phyloP scores from a whole-genome alignment of 1,140 invertebrate genomes.

The Diabrotica undecimpunctata region DNA sequence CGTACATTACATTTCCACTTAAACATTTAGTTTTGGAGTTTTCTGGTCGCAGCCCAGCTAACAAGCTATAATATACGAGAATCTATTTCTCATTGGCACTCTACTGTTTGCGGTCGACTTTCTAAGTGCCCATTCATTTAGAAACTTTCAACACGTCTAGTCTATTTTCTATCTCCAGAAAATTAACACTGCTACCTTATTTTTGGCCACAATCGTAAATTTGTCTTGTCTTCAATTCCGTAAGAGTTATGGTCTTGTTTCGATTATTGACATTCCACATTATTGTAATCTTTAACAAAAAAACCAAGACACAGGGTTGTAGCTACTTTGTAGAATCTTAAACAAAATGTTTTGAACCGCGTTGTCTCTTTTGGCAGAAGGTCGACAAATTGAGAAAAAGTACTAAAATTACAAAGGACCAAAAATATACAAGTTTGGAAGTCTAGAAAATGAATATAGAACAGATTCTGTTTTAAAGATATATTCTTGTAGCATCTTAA shows the following conservation, averaged over 20 bases:
- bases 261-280: too few relatives aligned
- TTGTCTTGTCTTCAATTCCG: constrained; percentile 1
- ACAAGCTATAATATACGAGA: constrained; percentile 18
- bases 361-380: too few relatives aligned
- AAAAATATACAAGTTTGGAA: too few relatives aligned
- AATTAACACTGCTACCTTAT: constrained; percentile 25
- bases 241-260: constrained; percentile 3
- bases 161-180: constrained; percentile 35
- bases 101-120: constrained; percentile 40
- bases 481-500: too few relatives aligned
- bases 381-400: too few relatives aligned
- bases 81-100: constrained; percentile 32
- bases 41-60: constrained; percentile 4
- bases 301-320: too few relatives aligned
- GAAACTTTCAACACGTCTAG: constrained; percentile 42
- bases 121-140: constrained; percentile 46
- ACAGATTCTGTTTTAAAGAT: too few relatives aligned
- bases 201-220: constrained; percentile 1
- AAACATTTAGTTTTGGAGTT: constrained; percentile 11
- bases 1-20: constrained; percentile 11
- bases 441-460: too few relatives aligned
- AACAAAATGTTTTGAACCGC: too few relatives aligned
- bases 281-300: too few relatives aligned
- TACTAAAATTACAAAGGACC: too few relatives aligned
- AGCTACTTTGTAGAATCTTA: too few relatives aligned